These are phyloP conservation scores for Oplegnathus fasciatus DNA, from an alignment of 2,113 vertebrate species.

Conservation along the genomic window DNA sequence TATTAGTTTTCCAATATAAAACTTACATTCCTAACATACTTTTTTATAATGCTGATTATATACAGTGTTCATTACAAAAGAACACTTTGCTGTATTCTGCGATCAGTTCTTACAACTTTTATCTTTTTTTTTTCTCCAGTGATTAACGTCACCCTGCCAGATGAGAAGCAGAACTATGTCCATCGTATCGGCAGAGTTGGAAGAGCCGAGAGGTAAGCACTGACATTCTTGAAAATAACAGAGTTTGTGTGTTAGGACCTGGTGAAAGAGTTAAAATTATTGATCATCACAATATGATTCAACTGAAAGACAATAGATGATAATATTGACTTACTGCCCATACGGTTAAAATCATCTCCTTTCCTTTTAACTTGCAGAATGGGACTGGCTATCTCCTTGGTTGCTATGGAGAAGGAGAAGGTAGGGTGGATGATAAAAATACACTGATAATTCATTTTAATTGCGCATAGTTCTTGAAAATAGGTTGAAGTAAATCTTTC, in stretches of 20 bases:
- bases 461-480: not conserved
- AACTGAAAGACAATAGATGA: not conserved
- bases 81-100: not conserved
- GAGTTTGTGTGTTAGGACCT: not conserved
- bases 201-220: slow-evolving; percentile 92
- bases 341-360: not conserved
- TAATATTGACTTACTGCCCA: rapidly evolving
- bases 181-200: slow-evolving; percentile 98
- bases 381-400: slow-evolving; percentile 97
- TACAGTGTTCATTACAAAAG: not conserved
- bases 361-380: slow-evolving; percentile 86
- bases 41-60: not conserved
- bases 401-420: slow-evolving; percentile 98
- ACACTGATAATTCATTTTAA: not conserved
- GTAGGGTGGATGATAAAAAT: slow-evolving; percentile 73
- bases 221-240: not conserved
- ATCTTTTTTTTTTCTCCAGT: slow-evolving; percentile 80
- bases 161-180: slow-evolving; percentile 99
- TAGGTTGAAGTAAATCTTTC: not conserved
- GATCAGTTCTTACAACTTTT: not conserved
- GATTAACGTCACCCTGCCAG: slow-evolving; percentile 97
- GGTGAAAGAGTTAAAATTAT: not conserved
- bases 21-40: not conserved
- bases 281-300: not conserved
- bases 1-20: not conserved